Evolutionary conservation across 2,797 vertebrate species (phyloP), one percentile per base, ranked within the genome.

Genomic region (Channa striata): DNA sequence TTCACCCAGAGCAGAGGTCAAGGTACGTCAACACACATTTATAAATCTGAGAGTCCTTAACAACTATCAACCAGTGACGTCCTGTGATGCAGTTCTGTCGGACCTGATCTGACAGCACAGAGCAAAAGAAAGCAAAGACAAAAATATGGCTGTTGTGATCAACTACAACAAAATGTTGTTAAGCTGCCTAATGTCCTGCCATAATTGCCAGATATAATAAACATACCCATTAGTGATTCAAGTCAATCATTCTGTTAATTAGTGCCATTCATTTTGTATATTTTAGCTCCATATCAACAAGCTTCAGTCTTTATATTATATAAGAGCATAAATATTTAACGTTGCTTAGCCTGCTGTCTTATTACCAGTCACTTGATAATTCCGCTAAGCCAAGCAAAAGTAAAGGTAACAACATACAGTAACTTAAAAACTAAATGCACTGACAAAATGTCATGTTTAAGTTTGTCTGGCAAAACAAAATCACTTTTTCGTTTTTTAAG

Each of bases 171-270:
- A 30, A 30, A 30, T 14, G 48, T 47, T 34, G 7, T 30, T 49
- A 7, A 59, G 44, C 43, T 11, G 8, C 60, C 33, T 48, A 72
- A 74, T 71, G 34, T 58, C 40, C 47, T 47, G 50, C 53, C 21
- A 48, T 66, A 59, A 59, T 30, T 9, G 11, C 11, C 2, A 11
- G 36, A 8, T 60, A 43, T 59, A 59, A 63, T 64, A 76, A 68
- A 59, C 46, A 53, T 33, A 44, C n/a, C 40, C 25, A 59, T 68
- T 68, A 54, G 48, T 33, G 23, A 69, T 58, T 42, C 36, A 48
- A 63, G 25, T 53, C 33, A 54, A 43, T 80, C 46, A 33, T 60
- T 56, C 20, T 58, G n/a, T 34, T 63, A 64, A 72, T 60, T 39
- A 30, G 13, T 43, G 43, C 39, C 30, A 13, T 48, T 48, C 16